Conservation (phyloP, 2,888 invertebrate species). For the Cephus nigrinus region DNA sequence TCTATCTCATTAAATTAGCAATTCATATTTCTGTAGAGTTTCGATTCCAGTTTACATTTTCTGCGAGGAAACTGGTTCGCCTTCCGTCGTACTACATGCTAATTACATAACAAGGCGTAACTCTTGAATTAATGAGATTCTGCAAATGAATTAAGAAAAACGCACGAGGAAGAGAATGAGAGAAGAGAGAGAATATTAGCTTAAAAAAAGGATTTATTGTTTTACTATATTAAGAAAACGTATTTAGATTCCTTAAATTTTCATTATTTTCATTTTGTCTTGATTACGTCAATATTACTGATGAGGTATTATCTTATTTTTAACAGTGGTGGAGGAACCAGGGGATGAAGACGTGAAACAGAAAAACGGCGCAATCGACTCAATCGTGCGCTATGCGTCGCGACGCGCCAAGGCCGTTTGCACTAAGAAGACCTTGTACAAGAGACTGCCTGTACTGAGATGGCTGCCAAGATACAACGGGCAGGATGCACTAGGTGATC, state of each 20-base stretch:
- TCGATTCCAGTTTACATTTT: not conserved
- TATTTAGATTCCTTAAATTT: not conserved
- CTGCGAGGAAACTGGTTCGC: not conserved
- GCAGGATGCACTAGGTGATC: constrained; percentile 82
- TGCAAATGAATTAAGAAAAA: not conserved
- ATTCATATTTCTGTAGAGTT: not conserved
- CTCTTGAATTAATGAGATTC: not conserved
- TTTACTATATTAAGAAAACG: not conserved
- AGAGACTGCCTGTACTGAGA: constrained; percentile 77
- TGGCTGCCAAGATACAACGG: constrained; percentile 85
- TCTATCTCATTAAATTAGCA: not conserved
- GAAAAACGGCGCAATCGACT: constrained; percentile 53
- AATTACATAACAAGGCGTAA: not conserved
- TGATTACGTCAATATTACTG: not conserved
- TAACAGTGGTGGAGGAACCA: constrained; percentile 59
- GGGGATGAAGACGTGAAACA: constrained; percentile 53
- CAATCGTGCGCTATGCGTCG: constrained; percentile 63
- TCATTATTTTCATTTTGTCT: not conserved
- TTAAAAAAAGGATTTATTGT: not conserved
- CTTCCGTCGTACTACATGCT: not conserved
- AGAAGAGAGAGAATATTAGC: no score
- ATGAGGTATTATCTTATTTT: not conserved
- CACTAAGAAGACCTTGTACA: constrained; percentile 78
- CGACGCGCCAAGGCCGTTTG: constrained; percentile 68
- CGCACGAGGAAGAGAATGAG: not conserved